Percentiles rank a stretch among this genome's conserved stretches.
phyloP scores from a whole-genome alignment of 1,140 invertebrate genomes.

The Zaprionus camerounensis region DNA sequence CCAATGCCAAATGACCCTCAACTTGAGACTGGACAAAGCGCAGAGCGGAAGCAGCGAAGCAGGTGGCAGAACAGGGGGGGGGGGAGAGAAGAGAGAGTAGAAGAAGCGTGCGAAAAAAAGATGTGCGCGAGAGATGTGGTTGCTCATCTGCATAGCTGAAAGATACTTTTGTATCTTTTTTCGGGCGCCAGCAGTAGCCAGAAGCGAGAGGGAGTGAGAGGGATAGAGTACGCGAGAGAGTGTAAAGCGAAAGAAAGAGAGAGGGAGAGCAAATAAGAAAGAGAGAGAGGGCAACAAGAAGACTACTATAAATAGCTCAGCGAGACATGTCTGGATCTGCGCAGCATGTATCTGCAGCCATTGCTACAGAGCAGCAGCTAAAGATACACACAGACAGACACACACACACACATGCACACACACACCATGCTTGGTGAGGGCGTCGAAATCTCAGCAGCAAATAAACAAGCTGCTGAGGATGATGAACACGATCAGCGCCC shows the following conservation, averaged over 20 bases:
- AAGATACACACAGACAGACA: slow-evolving; percentile 22
- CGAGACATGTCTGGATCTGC: slow-evolving; percentile 50
- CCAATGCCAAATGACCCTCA: slow-evolving; percentile 63
- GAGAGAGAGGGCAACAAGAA: slow-evolving; percentile 16
- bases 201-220: neutral
- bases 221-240: neutral
- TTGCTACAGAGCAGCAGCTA: slow-evolving; percentile 24
- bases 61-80: slow-evolving; percentile 23
- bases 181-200: neutral
- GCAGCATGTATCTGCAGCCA: slow-evolving; percentile 43
- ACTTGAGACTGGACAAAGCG: slow-evolving; percentile 38
- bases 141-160: slow-evolving; percentile 13
- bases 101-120: slow-evolving; percentile 15
- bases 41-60: neutral
- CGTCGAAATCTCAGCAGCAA: slow-evolving; percentile 67
- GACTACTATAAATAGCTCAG: slow-evolving; percentile 50
- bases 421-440: slow-evolving; percentile 43
- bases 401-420: slow-evolving; percentile 28
- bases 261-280: slow-evolving; percentile 7
- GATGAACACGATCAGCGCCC: slow-evolving; percentile 58
- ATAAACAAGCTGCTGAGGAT: slow-evolving; percentile 51
- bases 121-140: slow-evolving; percentile 7
- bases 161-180: slow-evolving; percentile 24
- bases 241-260: neutral
- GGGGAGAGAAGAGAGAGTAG: slow-evolving; percentile 51